Percentiles rank a stretch among this genome's conserved stretches.
These are phyloP conservation scores for Candoia aspera DNA, from an alignment of 2,113 vertebrate species.

Conservation along the genomic window DNA sequence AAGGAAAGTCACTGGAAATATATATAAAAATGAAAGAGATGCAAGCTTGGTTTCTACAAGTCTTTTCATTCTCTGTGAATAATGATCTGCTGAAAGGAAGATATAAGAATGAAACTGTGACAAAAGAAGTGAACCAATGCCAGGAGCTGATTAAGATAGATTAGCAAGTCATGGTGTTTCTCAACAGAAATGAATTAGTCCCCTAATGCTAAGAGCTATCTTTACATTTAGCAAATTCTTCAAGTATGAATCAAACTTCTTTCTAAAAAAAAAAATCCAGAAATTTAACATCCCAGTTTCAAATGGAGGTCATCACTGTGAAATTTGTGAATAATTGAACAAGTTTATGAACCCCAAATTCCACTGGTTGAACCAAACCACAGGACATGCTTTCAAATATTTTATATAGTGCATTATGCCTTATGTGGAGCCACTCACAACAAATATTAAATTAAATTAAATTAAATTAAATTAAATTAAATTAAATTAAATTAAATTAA, in stretches of 20 bases:
- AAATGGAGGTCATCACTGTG: not conserved
- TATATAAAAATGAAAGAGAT: constrained; percentile 24
- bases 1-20: constrained; percentile 22
- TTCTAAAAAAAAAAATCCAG: too few species aligned
- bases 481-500: not conserved
- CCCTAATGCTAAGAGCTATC: not conserved
- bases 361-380: not conserved
- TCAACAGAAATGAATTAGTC: not conserved
- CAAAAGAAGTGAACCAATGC: not conserved
- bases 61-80: constrained; percentile 20
- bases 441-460: not conserved
- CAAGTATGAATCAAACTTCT: not conserved
- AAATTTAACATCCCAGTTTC: not conserved
- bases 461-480: too few species aligned
- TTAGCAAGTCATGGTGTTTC: not conserved
- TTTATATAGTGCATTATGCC: not conserved
- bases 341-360: not conserved
- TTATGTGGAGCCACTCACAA: not conserved
- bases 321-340: not conserved
- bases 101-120: not conserved
- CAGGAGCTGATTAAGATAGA: not conserved
- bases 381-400: not conserved
- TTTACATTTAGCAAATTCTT: constrained; percentile 24
- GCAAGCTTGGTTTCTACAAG: not conserved
- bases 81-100: constrained; percentile 13